Evolutionary conservation across 2,797 vertebrate species (phyloP).

Genomic region (Benthosema pterotum): DNA sequence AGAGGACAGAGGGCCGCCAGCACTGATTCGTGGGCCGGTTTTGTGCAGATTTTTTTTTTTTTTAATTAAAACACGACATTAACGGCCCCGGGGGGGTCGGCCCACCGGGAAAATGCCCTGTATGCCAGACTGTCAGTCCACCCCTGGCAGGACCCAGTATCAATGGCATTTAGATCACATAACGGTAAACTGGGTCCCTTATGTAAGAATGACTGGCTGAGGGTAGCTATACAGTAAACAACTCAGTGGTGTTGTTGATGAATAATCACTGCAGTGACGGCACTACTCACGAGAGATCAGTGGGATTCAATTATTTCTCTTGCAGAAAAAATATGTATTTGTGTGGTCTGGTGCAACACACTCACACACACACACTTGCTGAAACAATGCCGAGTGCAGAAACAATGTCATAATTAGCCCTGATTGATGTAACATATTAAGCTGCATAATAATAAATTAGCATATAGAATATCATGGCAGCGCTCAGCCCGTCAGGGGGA

Average conservation of each 20-base stretch:
- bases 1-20: no score
- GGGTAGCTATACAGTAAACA: constrained; percentile 2
- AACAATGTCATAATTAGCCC: constrained; percentile 87
- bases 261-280: background rate
- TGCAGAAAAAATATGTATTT: constrained; percentile 16
- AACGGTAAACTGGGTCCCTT: no score
- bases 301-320: constrained; percentile 9
- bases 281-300: background rate
- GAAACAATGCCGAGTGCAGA: constrained; percentile 55
- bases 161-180: no score
- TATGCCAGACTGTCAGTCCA: no score
- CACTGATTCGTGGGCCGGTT: no score
- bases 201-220: constrained; percentile 8
- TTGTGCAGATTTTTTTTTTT: no score
- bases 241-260: background rate
- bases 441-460: constrained; percentile 86
- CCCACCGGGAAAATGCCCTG: no score
- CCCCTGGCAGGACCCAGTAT: no score
- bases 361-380: constrained; percentile 51
- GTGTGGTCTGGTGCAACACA: constrained; percentile 25
- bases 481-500: constrained; percentile 67
- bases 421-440: constrained; percentile 92
- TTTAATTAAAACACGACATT: no score
- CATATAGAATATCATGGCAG: constrained; percentile 73
- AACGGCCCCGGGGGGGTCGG: no score